Percentiles rank a stretch among this genome's conserved stretches.
Evolutionary conservation across 2,797 vertebrate species (phyloP).

Genomic region (Sebastes cheni): DNA sequence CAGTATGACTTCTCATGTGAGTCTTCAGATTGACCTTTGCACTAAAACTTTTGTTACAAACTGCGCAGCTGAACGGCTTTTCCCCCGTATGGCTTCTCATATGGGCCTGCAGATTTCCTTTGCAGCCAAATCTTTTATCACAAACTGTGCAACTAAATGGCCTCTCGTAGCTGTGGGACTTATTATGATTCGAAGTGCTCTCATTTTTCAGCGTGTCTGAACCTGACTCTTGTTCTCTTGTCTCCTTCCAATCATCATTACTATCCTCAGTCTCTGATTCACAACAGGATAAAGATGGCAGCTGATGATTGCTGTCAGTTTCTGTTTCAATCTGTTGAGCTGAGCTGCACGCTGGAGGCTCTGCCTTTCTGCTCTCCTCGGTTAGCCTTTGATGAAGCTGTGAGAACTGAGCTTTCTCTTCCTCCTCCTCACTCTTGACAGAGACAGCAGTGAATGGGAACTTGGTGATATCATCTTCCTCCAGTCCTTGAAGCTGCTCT

Average conservation of each 20-base stretch:
- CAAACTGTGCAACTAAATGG: slow-evolving; percentile 11
- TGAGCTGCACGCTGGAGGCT: neutral
- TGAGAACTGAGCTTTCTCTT: neutral
- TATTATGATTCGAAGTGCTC: neutral
- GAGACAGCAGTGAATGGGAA: neutral
- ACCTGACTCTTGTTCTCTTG: neutral
- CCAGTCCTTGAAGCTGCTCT: neutral
- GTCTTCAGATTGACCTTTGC: slow-evolving; percentile 9
- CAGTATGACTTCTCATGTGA: slow-evolving; percentile 3
- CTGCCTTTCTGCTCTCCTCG: neutral
- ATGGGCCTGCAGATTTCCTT: slow-evolving; percentile 7
- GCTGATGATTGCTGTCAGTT: neutral
- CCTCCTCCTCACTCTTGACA: neutral
- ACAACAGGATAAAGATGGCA: neutral
- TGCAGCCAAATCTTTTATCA: slow-evolving; percentile 11
- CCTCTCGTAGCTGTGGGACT: neutral
- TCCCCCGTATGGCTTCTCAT: neutral
- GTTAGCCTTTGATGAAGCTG: neutral
- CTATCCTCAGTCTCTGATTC: neutral
- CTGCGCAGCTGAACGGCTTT: neutral
- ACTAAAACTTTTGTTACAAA: slow-evolving; percentile 17
- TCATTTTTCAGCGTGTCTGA: neutral
- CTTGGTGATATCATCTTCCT: neutral
- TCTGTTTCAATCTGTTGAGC: neutral
- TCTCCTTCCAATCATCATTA: neutral